phyloP scores from a whole-genome alignment of 2,888 invertebrate genomes.

The Lochmaea crataegi region DNA sequence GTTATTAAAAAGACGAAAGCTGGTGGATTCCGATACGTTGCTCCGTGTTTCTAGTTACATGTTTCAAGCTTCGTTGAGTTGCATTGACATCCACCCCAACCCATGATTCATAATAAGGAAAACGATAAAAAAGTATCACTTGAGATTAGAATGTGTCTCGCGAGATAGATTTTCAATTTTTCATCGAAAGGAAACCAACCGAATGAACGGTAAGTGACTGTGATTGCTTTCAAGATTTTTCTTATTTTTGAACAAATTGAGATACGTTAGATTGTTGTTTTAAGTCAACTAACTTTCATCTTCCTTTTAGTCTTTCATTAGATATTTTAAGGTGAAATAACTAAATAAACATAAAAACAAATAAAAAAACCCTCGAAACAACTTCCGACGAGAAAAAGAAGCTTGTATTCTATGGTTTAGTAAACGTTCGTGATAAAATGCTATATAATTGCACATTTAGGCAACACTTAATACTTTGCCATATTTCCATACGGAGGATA shows the following conservation, averaged over 20 bases:
- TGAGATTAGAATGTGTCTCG: constrained; percentile 35
- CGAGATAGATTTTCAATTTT: constrained; percentile 37
- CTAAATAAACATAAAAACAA: too few relatives aligned
- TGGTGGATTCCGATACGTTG: constrained; percentile 21
- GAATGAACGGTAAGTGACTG: constrained; percentile 1
- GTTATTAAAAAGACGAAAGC: constrained; percentile 27
- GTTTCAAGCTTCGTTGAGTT: constrained; percentile 34
- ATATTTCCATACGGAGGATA: too few relatives aligned
- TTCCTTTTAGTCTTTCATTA: too few relatives aligned
- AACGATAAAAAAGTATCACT: constrained; percentile 34
- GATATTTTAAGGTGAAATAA: too few relatives aligned
- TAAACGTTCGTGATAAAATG: too few relatives aligned
- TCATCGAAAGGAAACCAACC: constrained; percentile 19
- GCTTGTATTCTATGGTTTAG: too few relatives aligned
- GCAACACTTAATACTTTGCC: too few relatives aligned
- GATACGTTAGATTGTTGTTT: not conserved
- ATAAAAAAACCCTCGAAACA: too few relatives aligned
- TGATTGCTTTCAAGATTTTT: not conserved
- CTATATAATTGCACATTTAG: too few relatives aligned
- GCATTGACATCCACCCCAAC: constrained; percentile 30
- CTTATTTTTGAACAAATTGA: not conserved
- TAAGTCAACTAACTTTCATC: not conserved
- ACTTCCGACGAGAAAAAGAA: too few relatives aligned
- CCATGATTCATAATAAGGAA: constrained; percentile 31
- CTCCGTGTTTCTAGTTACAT: constrained; percentile 33